A percentile compares a stretch with the other conserved stretches of the same genome.
phyloP scores from a whole-genome alignment of 2,113 vertebrate species.

The Brienomyrus longianalis region DNA sequence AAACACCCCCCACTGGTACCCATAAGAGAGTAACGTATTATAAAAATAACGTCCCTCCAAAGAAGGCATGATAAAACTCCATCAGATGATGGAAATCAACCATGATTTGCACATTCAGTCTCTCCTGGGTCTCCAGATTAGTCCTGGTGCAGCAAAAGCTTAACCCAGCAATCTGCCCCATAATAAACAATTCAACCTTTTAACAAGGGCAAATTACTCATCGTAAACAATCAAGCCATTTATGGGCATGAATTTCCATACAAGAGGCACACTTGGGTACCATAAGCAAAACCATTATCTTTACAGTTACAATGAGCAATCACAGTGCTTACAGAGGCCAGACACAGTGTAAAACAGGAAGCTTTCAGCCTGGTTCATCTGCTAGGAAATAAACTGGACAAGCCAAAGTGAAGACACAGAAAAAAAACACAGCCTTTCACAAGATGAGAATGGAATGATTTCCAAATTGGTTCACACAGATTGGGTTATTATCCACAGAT shows the following conservation, averaged over 20 bases:
- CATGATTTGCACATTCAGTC: background rate
- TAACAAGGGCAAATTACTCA: conserved; percentile 17
- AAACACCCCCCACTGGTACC: background rate
- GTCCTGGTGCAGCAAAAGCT: background rate
- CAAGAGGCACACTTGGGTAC: background rate
- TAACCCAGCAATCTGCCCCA: background rate
- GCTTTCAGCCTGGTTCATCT: background rate
- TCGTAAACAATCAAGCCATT: conserved; percentile 15
- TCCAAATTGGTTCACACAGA: background rate
- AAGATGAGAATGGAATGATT: background rate
- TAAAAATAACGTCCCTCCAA: background rate
- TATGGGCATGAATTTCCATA: conserved; percentile 2
- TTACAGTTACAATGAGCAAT: conserved; percentile 3
- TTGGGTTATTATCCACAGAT: background rate
- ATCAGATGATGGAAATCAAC: background rate
- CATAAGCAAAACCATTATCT: conserved; percentile 7
- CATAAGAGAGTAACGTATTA: background rate
- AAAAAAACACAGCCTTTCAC: background rate
- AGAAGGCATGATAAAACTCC: background rate
- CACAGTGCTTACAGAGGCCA: background rate
- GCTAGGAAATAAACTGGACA: background rate
- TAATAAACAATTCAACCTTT: conserved; percentile 17
- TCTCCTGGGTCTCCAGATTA: background rate
- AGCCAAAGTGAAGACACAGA: background rate
- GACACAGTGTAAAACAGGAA: background rate